Evolutionary conservation across 2,797 vertebrate species (phyloP).

Genomic region (Acrossocheilus fasciatus): DNA sequence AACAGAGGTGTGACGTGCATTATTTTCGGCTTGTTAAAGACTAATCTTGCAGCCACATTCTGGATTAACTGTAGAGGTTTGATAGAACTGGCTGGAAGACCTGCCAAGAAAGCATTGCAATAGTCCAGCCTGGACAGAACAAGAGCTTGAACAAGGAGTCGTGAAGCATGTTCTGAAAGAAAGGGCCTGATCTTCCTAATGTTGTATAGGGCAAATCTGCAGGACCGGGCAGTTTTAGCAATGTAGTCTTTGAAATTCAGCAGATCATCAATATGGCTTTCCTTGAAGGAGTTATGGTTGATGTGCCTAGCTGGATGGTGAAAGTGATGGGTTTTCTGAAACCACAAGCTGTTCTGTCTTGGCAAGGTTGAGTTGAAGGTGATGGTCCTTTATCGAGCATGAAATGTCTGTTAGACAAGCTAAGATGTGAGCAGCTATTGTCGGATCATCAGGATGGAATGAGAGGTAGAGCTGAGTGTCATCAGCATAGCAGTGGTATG

Average conservation of each 20-base stretch:
- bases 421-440: background rate
- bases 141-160: background rate
- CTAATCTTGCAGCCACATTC: background rate
- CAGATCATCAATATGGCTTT: background rate
- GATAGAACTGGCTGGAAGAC: background rate
- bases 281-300: background rate
- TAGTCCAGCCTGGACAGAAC: background rate
- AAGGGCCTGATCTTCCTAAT: background rate
- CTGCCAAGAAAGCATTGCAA: background rate
- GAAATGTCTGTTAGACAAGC: background rate
- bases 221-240: too few relatives aligned
- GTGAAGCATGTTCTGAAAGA: background rate
- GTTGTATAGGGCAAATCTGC: background rate
- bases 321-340: background rate
- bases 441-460: background rate
- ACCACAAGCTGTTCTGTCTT: background rate
- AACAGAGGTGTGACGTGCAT: background rate
- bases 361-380: background rate
- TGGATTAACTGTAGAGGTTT: background rate
- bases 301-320: background rate
- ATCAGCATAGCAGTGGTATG: background rate
- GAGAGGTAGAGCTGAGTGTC: background rate
- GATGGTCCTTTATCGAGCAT: background rate
- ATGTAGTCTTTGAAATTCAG: too few relatives aligned
- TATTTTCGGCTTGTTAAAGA: background rate